Base-by-base conservation (phyloP, 2,888 invertebrate species). In the Caenorhabditis wallacei region DNA sequence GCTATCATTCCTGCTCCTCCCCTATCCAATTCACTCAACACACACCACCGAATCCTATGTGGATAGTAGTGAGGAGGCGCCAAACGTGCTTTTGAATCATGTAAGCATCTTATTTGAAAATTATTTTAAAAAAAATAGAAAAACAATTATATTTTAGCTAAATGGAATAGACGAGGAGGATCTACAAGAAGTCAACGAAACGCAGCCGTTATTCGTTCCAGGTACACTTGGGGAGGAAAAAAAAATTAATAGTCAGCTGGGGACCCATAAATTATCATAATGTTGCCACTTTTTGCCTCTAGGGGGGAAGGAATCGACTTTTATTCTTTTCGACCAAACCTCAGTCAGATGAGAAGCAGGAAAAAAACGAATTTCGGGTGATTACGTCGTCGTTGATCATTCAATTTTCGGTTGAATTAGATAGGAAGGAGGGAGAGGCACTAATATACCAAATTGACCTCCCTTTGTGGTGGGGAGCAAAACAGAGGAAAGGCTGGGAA, bases 61-160 rank as follows among this genome's bases (percentile, higher is more conserved):
- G n/a, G 82, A 82, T 43, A 82, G 82, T 51, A 78, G 78, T 61
- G 82, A 82, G 57, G 82, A 82, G 54, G 72, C 76, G 13, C 82
- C 82, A 2, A 61, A 71, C 43, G 69, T 82, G 8, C 40, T 82
- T 20, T 40, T 82, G 51, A 82, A 78, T 63, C 82, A 82, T 63
- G 82, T 82, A 43, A 54, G 72, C 13, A 18, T 5, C 30, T 8
- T 30, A 30, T 30, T 48, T 11, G 1, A 37, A 37, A 11, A 16
- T 13, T 3, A 1, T 20, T 18, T 37, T 79, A 40, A 40, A 16
- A 16, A 40, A 40, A 30, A 8, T 30, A 30, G n/a, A n/a, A 4
- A 35, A 35, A 35, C 35, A 35, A 35, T 7, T 7, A 35, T 7
- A 35, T 35, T 79, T 66, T 70, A 79, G 79, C 43, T 79, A 10